A percentile compares a stretch with the other conserved stretches of the same genome.
These are phyloP conservation scores for Galbula dea DNA, from an alignment of 2,113 vertebrate species.

Conservation along the genomic window DNA sequence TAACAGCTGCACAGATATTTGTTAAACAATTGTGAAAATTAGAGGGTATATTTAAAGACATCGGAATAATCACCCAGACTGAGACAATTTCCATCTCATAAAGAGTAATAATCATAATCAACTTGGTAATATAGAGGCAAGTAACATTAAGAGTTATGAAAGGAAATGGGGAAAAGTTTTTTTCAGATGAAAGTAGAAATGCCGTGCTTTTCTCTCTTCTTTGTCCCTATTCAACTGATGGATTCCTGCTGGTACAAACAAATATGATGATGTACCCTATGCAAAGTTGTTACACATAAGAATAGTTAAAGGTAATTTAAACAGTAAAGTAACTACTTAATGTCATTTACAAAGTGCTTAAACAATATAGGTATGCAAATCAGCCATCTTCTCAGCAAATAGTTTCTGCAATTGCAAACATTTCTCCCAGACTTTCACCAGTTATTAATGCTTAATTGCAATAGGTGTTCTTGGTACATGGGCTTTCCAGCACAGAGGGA, in stretches of 20 bases:
- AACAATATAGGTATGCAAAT: not conserved
- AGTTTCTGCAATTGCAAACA: not conserved
- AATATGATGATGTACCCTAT: not conserved
- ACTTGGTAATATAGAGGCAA: not conserved
- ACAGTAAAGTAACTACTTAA: slow-evolving; percentile 13
- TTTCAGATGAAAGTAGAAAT: not conserved
- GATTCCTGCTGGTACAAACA: not conserved
- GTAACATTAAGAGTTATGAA: not conserved
- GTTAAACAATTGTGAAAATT: not conserved
- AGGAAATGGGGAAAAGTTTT: not conserved
- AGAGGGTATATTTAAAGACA: not conserved
- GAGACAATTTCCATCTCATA: not conserved
- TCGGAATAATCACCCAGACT: not conserved
- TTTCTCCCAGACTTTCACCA: not conserved
- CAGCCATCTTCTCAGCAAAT: not conserved
- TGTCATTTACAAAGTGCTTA: not conserved
- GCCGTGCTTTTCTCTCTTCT: not conserved
- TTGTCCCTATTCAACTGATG: not conserved
- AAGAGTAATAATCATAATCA: not conserved
- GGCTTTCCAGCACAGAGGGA: not conserved
- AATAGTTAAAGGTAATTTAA: slow-evolving; percentile 39
- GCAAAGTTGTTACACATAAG: not conserved
- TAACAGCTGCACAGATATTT: not conserved
- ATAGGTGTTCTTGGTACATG: not conserved
- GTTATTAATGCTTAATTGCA: not conserved